Percentiles rank a stretch among this genome's conserved stretches.
Evolutionary conservation across 1,140 invertebrate species (phyloP).

Genomic region (Mamestra configurata): DNA sequence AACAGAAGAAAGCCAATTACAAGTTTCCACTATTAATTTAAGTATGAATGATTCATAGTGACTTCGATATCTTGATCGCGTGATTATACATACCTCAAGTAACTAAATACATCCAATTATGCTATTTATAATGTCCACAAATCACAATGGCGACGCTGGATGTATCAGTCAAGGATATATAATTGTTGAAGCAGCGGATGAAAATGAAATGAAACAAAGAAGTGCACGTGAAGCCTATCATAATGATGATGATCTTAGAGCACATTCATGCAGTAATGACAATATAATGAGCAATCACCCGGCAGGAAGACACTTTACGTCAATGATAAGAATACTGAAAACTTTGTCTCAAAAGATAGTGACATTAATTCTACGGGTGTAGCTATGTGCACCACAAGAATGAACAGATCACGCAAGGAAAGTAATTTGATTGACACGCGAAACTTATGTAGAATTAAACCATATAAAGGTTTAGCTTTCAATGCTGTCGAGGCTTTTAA

Average conservation of each 20-base stretch:
- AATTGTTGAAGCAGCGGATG: not conserved
- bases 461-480: too few relatives aligned
- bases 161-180: not conserved
- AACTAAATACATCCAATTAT: not conserved
- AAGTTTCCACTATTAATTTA: too few relatives aligned
- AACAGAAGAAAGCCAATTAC: too few relatives aligned
- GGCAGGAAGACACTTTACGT: not conserved
- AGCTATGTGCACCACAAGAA: too few relatives aligned
- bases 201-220: conserved; percentile 11
- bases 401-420: too few relatives aligned
- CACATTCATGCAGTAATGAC: not conserved
- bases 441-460: too few relatives aligned
- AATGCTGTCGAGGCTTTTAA: too few relatives aligned
- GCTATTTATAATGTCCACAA: conserved; percentile 2
- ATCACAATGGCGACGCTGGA: not conserved
- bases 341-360: not conserved
- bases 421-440: too few relatives aligned
- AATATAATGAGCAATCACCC: not conserved
- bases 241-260: not conserved
- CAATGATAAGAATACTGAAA: not conserved
- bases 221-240: not conserved
- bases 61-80: not conserved
- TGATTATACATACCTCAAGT: too few relatives aligned
- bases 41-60: not conserved
- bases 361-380: too few relatives aligned